A percentile compares a stretch with the other conserved stretches of the same genome.
These are phyloP conservation scores for Ellobius talpinus DNA, from an alignment of 2,113 vertebrate species.

Conservation along the genomic window DNA sequence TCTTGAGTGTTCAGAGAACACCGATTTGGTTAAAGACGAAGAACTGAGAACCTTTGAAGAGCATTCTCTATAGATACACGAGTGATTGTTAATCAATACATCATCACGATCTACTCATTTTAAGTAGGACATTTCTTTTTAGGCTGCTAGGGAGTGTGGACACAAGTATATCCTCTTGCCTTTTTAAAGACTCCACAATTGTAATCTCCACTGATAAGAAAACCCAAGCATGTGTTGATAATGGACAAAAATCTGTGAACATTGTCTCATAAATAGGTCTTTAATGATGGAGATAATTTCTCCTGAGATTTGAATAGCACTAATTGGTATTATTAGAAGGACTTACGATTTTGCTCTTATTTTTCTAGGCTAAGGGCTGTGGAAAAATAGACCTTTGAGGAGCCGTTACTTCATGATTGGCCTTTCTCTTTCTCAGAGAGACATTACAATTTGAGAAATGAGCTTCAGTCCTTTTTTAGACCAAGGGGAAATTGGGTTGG, in stretches of 20 bases:
- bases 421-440: constrained; percentile 53
- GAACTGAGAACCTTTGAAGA: constrained; percentile 13
- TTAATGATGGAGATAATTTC: constrained; percentile 36
- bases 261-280: constrained; percentile 42
- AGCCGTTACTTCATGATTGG: constrained; percentile 53
- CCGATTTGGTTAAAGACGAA: background rate
- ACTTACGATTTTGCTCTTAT: constrained; percentile 23
- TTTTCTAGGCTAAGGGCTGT: constrained; percentile 34
- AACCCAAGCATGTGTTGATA: background rate
- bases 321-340: constrained; percentile 52
- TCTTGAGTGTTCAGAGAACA: background rate
- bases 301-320: constrained; percentile 32
- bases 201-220: background rate
- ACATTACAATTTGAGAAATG: constrained; percentile 26
- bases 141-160: background rate
- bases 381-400: constrained; percentile 40
- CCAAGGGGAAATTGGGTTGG: constrained; percentile 3
- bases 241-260: constrained; percentile 1
- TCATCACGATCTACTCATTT: constrained; percentile 15
- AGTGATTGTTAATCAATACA: background rate
- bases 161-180: background rate
- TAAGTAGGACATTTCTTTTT: background rate
- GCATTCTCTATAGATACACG: background rate
- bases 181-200: background rate
- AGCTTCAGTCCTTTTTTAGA: constrained; percentile 34